A percentile compares a stretch with the other conserved stretches of the same genome.
Evolutionary conservation across 1,140 invertebrate species (phyloP).

Genomic region (Andrena cerasifolii): DNA sequence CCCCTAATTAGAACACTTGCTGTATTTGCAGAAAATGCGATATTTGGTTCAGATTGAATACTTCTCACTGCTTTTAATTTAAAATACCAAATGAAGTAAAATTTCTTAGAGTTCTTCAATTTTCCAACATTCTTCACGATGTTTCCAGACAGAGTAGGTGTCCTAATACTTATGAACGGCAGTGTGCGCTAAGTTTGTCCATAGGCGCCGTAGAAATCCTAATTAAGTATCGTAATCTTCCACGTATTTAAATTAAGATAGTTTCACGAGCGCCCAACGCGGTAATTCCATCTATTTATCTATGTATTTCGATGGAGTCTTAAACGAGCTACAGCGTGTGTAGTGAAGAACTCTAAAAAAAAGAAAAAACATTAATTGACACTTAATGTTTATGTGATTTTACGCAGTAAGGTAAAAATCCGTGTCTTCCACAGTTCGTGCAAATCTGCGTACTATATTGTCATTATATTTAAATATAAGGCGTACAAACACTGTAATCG

Average conservation of each 20-base stretch:
- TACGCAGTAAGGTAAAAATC: conserved; percentile 44
- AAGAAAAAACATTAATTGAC: conserved; percentile 34
- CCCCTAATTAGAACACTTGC: too few relatives aligned
- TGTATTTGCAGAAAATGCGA: too few relatives aligned
- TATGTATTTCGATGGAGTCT: conserved; percentile 8
- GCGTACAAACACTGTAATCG: conserved; percentile 9
- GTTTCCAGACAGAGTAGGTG: too few relatives aligned
- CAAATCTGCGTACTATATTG: conserved; percentile 32
- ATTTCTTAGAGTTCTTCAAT: too few relatives aligned
- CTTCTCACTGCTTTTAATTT: too few relatives aligned
- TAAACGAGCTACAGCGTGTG: neutral
- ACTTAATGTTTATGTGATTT: conserved; percentile 53
- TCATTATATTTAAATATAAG: conserved; percentile 47
- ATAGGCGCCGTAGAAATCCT: too few relatives aligned
- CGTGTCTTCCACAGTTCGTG: conserved; percentile 49
- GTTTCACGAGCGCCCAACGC: neutral
- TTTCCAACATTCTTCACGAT: too few relatives aligned
- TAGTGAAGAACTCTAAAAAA: conserved; percentile 24
- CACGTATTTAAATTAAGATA: neutral
- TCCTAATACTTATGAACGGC: too few relatives aligned
- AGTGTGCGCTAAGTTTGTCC: too few relatives aligned
- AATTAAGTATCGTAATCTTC: conserved; percentile 2
- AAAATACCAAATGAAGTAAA: too few relatives aligned
- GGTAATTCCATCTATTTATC: neutral
- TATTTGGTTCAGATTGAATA: too few relatives aligned